These are phyloP conservation scores for Gymnopithys bicolor DNA, from an alignment of 2,797 vertebrate species.

Conservation along the genomic window DNA sequence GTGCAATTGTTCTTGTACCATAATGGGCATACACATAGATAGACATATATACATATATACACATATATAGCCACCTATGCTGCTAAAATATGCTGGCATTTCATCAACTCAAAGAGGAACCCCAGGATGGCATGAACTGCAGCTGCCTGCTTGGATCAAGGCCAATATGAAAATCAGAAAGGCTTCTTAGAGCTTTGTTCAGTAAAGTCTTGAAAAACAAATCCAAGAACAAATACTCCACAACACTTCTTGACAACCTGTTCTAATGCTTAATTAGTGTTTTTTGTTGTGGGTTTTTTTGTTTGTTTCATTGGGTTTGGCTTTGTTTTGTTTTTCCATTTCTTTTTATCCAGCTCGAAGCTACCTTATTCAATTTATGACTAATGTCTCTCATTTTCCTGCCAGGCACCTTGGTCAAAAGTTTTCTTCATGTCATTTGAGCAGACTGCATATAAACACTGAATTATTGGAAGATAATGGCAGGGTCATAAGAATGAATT, in stretches of 20 bases:
- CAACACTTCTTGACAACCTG: neutral
- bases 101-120: neutral
- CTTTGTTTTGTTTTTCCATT: neutral
- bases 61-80: neutral
- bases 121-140: accelerated
- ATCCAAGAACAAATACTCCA: neutral
- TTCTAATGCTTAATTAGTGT: neutral
- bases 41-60: neutral
- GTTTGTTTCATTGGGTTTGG: neutral
- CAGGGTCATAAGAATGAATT: neutral
- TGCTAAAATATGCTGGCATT: neutral
- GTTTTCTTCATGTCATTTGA: neutral
- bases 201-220: neutral
- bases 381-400: neutral
- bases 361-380: neutral
- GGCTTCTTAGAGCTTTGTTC: neutral
- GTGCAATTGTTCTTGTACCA: neutral
- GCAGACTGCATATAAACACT: neutral
- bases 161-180: neutral
- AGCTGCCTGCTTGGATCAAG: neutral
- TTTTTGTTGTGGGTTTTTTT: accelerated
- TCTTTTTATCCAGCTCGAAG: neutral
- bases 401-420: neutral
- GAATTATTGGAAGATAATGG: neutral
- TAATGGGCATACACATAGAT: neutral